A percentile compares a stretch with the other conserved stretches of the same genome.
phyloP scores from a whole-genome alignment of 2,888 invertebrate genomes.

The Tenthredo notha region DNA sequence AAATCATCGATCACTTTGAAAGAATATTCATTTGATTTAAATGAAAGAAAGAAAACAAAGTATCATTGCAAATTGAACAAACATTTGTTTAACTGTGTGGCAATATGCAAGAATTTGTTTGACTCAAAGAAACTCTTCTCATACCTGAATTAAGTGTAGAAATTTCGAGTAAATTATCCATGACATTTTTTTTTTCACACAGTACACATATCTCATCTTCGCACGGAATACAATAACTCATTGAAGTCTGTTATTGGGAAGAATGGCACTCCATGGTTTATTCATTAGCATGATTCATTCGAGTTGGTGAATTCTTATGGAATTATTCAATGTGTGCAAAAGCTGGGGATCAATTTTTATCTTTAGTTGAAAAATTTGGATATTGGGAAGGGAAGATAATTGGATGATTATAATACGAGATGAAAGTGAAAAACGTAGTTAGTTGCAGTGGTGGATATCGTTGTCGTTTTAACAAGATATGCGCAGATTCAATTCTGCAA shows the following conservation, averaged over 20 bases:
- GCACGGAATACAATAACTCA: not conserved
- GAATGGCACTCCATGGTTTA: not conserved
- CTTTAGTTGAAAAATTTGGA: not conserved
- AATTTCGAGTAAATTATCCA: no score
- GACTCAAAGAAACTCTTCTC: no score
- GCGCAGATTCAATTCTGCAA: not conserved
- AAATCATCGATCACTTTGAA: no score
- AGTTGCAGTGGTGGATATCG: not conserved
- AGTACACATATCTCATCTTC: not conserved
- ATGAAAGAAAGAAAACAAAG: no score
- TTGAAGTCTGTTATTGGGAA: not conserved
- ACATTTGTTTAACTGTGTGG: no score
- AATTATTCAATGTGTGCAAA: not conserved
- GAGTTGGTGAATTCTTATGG: not conserved
- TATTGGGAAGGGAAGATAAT: not conserved
- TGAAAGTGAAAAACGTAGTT: not conserved
- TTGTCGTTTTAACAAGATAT: not conserved
- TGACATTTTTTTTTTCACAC: not conserved
- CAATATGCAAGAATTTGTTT: no score
- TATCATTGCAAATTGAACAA: no score
- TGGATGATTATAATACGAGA: not conserved
- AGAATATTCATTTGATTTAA: no score
- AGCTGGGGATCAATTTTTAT: not conserved
- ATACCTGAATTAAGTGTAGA: no score
- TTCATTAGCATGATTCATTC: not conserved